Evolutionary conservation across 1,140 invertebrate genomes (phyloP).

Genomic region (Solen grandis): DNA sequence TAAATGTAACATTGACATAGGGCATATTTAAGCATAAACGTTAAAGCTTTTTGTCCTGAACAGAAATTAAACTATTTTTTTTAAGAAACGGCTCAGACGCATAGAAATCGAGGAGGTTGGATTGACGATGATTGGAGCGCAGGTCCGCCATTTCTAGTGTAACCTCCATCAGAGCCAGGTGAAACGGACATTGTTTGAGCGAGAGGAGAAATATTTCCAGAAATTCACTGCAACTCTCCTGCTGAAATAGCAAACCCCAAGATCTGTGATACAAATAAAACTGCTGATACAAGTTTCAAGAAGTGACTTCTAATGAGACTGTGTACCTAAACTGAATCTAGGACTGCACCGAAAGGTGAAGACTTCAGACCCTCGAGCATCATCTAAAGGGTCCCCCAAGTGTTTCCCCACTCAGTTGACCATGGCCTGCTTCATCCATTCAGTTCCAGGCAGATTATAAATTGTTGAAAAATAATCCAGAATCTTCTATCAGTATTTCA

Average conservation of each 20-base stretch:
- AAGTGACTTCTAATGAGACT: too few relatives aligned
- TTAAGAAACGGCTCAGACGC: conserved; percentile 74
- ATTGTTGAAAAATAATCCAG: conserved; percentile 69
- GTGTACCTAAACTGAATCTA: too few relatives aligned
- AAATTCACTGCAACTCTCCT: conserved; percentile 60
- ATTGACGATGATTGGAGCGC: conserved; percentile 59
- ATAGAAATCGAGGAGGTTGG: conserved; percentile 78
- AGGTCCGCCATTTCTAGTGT: conserved; percentile 58
- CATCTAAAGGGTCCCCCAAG: too few relatives aligned
- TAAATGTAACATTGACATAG: too few relatives aligned
- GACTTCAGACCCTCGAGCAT: too few relatives aligned
- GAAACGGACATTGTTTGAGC: conserved; percentile 63
- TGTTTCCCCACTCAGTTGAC: not conserved
- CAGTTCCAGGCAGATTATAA: conserved; percentile 82
- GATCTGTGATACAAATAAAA: too few relatives aligned
- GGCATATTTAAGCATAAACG: too few relatives aligned
- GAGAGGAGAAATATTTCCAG: conserved; percentile 68
- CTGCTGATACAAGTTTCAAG: too few relatives aligned
- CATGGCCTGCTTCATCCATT: conserved; percentile 72
- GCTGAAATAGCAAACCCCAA: conserved; percentile 40
- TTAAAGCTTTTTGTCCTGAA: too few relatives aligned
- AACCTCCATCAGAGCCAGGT: conserved; percentile 62
- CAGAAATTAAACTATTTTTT: too few relatives aligned
- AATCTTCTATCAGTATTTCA: conserved; percentile 76
- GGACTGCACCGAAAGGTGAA: too few relatives aligned